Base-by-base conservation (phyloP, 64 coral and sea anemone genomes). In the Actinia tenebrosa region DNA sequence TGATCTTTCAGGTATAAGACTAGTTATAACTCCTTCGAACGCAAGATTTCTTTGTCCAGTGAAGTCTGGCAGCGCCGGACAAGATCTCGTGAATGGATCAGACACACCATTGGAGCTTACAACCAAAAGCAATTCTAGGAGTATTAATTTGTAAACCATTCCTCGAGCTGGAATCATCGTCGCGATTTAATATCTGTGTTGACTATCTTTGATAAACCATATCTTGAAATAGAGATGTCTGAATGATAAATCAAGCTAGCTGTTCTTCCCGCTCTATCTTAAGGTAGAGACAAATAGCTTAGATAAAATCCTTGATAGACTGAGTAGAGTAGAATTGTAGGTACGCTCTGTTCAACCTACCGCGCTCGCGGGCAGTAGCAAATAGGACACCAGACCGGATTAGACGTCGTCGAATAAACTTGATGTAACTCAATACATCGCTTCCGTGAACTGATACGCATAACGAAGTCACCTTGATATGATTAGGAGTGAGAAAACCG, bases 11-110 rank as follows among this genome's bases (percentile, higher is more conserved):
- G 25, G 88, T 61, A 85, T 55, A 56, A 97, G 86, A 17, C 47
- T 83, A 18, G 77, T 78, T 80, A 91, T 93, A 72, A 78, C 45
- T 52, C 91, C 94, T 60, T 79, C 64, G 80, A 97, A 97, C 0
- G 94, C 94, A 17, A 87, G 42, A 44, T 90, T 59, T 14, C 86
- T 72, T 20, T 82, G 80, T 46, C 91, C 94, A 22, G 85, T 89
- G 56, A 93, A 84, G 53, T 45, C 20, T 50, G 94, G 94, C 43
- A 97, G 61, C n/a, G 58, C 22, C 18, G 58, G 60, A 56, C 90
- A 92, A 14, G 84, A 83, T 83, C 62, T 20, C 45, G 89, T 22
- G 80, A 80, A 50, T 25, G 83, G 83, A 45, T 85, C 83, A 43
- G 25, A 30, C 10, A 75, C 20, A 30, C 69, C 25, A 30, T 9